Evolutionary conservation across 2,888 invertebrate species (phyloP).

Genomic region (Plutella xylostella): DNA sequence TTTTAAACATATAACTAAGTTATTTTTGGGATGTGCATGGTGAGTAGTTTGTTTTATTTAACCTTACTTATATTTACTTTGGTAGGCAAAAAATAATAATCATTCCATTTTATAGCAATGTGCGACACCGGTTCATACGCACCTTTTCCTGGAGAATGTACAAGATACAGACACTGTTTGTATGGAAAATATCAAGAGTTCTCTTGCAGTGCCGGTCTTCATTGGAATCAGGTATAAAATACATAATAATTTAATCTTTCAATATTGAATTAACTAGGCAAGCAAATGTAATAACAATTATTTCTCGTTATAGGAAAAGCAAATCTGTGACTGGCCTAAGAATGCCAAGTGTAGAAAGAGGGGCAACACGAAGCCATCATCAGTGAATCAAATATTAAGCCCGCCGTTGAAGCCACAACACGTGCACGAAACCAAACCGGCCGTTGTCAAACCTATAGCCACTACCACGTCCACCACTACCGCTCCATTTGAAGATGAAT

Average conservation of each 20-base stretch:
- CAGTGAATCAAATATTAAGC: background rate
- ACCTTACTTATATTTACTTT: too few species aligned
- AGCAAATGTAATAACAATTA: background rate
- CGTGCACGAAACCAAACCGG: constrained; percentile 19
- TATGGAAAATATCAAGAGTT: constrained; percentile 82
- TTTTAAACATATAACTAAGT: too few species aligned
- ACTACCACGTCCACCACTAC: constrained; percentile 27
- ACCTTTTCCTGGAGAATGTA: constrained; percentile 76
- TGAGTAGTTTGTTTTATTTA: too few species aligned
- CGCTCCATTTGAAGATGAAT: too few species aligned
- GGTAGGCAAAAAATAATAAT: too few species aligned
- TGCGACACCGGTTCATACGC: constrained; percentile 75
- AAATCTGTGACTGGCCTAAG: constrained; percentile 80
- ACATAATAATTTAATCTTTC: background rate
- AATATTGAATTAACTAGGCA: too few species aligned
- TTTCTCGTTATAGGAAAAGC: constrained; percentile 47
- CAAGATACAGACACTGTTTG: constrained; percentile 80
- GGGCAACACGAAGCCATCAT: constrained; percentile 17
- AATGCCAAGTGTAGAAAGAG: constrained; percentile 69
- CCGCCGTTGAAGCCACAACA: constrained; percentile 1
- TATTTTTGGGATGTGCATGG: too few species aligned
- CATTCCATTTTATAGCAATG: constrained; percentile 51
- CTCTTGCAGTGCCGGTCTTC: constrained; percentile 77
- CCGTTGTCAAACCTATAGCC: constrained; percentile 39
- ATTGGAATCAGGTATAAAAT: constrained; percentile 74